A percentile compares a stretch with the other conserved stretches of the same genome.
phyloP scores from a whole-genome alignment of 2,888 invertebrate species.

The Agrypnus murinus region DNA sequence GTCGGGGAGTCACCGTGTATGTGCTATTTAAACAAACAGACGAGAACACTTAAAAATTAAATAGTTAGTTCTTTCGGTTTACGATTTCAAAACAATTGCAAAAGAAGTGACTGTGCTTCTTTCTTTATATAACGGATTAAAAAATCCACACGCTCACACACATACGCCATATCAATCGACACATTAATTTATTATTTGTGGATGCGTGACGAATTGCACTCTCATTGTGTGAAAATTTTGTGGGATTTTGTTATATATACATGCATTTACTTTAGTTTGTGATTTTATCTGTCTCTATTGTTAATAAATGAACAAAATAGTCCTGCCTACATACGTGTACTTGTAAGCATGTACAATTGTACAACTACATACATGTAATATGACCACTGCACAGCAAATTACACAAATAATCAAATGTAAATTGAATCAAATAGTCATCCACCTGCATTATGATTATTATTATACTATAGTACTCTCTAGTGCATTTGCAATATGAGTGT shows the following conservation, averaged over 20 bases:
- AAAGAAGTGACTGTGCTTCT: too few relatives aligned
- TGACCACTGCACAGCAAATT: background rate
- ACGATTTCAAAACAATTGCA: too few relatives aligned
- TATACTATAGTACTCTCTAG: slow-evolving; percentile 25
- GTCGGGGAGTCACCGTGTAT: too few relatives aligned
- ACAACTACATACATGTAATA: too few relatives aligned
- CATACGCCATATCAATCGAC: too few relatives aligned
- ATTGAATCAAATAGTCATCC: slow-evolving; percentile 42
- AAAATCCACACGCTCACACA: too few relatives aligned
- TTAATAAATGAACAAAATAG: slow-evolving; percentile 1
- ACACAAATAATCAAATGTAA: slow-evolving; percentile 32
- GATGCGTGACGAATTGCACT: background rate
- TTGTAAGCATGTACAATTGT: too few relatives aligned
- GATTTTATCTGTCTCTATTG: background rate
- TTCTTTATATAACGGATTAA: too few relatives aligned
- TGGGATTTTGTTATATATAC: background rate
- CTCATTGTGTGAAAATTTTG: slow-evolving; percentile 10
- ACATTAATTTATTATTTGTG: background rate
- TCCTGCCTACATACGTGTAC: background rate
- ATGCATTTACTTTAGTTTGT: slow-evolving; percentile 6
- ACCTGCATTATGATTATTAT: slow-evolving; percentile 28
- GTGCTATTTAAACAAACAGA: too few relatives aligned
- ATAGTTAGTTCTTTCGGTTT: too few relatives aligned
- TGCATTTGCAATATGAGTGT: too few relatives aligned
- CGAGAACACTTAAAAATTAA: too few relatives aligned